Percentiles rank a stretch among this genome's conserved stretches.
phyloP scores from a whole-genome alignment of 2,797 vertebrate species.

The Aselliscus stoliczkanus region DNA sequence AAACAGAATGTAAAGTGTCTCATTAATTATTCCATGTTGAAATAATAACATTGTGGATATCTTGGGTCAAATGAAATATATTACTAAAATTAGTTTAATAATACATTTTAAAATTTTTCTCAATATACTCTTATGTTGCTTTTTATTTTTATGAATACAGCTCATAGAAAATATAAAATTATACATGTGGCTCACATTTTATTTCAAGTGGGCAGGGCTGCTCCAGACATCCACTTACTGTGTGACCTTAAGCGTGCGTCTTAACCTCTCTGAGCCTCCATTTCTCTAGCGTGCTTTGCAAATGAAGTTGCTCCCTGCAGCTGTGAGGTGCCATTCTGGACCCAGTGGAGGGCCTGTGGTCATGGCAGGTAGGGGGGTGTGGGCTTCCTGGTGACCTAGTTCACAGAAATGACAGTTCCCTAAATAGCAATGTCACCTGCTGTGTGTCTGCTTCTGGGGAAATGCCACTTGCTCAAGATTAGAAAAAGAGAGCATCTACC shows the following conservation, averaged over 20 bases:
- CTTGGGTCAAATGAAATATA: background rate
- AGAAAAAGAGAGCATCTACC: background rate
- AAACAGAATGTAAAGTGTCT: background rate
- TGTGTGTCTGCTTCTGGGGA: background rate
- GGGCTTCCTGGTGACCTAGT: background rate
- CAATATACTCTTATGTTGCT: background rate
- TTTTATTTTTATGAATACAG: background rate
- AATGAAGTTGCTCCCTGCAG: background rate
- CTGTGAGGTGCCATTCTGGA: background rate
- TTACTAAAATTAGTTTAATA: background rate
- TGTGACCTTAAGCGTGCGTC: background rate
- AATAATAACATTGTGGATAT: background rate
- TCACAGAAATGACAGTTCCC: background rate
- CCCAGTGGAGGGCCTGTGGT: background rate
- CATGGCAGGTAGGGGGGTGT: background rate
- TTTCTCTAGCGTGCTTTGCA: background rate
- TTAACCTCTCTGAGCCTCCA: background rate
- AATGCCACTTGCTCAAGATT: background rate
- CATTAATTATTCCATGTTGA: background rate
- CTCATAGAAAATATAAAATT: background rate
- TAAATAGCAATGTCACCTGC: background rate
- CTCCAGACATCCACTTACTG: background rate
- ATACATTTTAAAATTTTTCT: too few species aligned
- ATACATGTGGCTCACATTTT: background rate
- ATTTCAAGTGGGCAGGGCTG: background rate